Conservation (phyloP, 1,140 invertebrate species). For the Caenorhabditis latens region DNA sequence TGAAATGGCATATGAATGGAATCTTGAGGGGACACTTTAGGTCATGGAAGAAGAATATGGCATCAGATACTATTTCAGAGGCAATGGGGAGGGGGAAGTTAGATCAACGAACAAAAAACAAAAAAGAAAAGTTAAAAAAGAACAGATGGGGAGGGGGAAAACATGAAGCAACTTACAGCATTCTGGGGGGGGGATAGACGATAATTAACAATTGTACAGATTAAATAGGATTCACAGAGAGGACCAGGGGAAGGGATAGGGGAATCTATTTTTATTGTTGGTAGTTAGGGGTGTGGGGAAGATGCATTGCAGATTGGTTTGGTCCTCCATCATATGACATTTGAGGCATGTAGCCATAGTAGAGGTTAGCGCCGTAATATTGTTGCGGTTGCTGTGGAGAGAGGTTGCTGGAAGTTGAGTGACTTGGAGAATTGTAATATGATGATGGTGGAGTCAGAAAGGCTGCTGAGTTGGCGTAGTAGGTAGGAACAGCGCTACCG, state of each 20-base stretch:
- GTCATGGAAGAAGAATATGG: neutral
- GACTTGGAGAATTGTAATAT: conserved; percentile 8
- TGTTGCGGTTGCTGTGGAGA: neutral
- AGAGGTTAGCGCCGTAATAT: conserved; percentile 30
- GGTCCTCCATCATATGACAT: neutral
- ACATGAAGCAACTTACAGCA: conserved; percentile 9
- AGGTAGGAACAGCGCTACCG: neutral
- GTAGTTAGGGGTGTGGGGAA: neutral
- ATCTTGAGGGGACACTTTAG: neutral
- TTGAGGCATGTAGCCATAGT: conserved; percentile 26
- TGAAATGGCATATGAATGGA: neutral
- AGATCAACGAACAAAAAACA: neutral
- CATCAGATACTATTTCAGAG: neutral
- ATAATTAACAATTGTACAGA: conserved; percentile 20
- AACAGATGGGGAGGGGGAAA: neutral
- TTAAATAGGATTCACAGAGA: conserved; percentile 19
- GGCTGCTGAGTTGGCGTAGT: conserved; percentile 1
- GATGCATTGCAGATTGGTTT: neutral
- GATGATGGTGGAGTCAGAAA: conserved; percentile 5
- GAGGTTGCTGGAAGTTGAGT: neutral
- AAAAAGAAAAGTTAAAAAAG: neutral
- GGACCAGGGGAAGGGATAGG: neutral
- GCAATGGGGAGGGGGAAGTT: neutral
- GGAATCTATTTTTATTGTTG: neutral
- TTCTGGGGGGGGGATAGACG: no score